phyloP scores from a whole-genome alignment of 2,888 invertebrate species.

The Drosophila parthenogenetica region DNA sequence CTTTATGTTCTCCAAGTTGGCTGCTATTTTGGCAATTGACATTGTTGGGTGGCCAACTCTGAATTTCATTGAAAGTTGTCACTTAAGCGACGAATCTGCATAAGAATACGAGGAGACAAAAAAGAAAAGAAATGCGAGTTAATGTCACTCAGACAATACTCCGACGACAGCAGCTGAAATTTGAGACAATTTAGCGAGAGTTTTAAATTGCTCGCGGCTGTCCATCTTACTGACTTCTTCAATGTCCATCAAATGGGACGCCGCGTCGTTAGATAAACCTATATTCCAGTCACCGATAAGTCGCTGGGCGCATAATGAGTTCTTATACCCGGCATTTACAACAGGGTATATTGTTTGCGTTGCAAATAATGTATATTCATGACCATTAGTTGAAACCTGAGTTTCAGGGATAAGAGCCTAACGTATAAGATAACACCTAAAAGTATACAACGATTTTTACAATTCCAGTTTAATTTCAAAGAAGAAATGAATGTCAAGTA shows the following conservation, averaged over 20 bases:
- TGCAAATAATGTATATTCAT: no score
- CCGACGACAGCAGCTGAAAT: slow-evolving; percentile 58
- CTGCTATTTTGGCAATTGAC: slow-evolving; percentile 28
- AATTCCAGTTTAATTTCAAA: background rate
- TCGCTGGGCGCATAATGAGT: slow-evolving; percentile 46
- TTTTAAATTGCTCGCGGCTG: slow-evolving; percentile 62
- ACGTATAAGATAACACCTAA: background rate
- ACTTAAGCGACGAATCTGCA: slow-evolving; percentile 60
- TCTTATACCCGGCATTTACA: slow-evolving; percentile 4
- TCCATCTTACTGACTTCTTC: slow-evolving; percentile 33
- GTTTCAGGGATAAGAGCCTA: no score
- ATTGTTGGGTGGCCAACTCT: background rate
- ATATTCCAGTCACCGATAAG: slow-evolving; percentile 39
- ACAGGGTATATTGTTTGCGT: no score
- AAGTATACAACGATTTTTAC: background rate
- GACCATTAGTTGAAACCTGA: no score
- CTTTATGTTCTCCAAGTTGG: slow-evolving; percentile 65
- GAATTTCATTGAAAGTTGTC: slow-evolving; percentile 24
- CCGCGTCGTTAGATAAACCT: slow-evolving; percentile 47
- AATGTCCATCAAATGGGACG: slow-evolving; percentile 53
- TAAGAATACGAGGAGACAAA: slow-evolving; percentile 40
- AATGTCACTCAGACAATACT: slow-evolving; percentile 62
- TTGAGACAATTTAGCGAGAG: slow-evolving; percentile 74
- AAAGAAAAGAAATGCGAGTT: slow-evolving; percentile 45
- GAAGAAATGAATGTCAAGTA: background rate